Percentiles rank a stretch among this genome's conserved stretches.
These are phyloP conservation scores for Tribolium castaneum DNA, from an alignment of 1,140 invertebrate species.

Conservation along the genomic window DNA sequence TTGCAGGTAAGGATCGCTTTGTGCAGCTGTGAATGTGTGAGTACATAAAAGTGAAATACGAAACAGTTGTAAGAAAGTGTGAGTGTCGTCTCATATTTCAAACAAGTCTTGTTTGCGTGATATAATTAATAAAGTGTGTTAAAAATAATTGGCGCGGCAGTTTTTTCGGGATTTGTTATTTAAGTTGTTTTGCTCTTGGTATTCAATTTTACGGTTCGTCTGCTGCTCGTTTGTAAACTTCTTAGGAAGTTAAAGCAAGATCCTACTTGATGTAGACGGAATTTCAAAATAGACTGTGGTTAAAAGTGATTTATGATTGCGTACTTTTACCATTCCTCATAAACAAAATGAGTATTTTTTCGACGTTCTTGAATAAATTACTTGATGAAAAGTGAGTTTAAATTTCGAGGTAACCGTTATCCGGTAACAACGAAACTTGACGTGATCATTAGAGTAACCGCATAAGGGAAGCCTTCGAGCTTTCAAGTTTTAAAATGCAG, in stretches of 20 bases:
- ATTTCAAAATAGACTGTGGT: background rate
- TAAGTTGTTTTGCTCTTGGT: background rate
- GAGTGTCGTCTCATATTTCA: background rate
- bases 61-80: background rate
- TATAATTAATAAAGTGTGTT: background rate
- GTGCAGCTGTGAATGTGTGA: background rate
- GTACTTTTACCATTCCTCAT: background rate
- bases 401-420: background rate
- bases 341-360: background rate
- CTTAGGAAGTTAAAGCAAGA: conserved; percentile 7
- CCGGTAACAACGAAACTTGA: background rate
- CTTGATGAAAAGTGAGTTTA: background rate
- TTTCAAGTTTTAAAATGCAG: background rate
- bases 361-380: too few relatives aligned
- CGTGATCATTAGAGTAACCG: background rate
- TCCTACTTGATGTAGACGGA: background rate
- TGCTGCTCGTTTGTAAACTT: background rate
- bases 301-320: background rate
- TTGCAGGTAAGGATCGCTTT: background rate
- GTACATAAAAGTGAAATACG: background rate
- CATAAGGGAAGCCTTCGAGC: background rate
- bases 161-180: background rate
- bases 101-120: background rate
- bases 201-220: conserved; percentile 25
- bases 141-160: background rate